These are phyloP conservation scores for Callyntrura sp. DNA, from an alignment of 2,888 invertebrate genomes.

Conservation along the genomic window DNA sequence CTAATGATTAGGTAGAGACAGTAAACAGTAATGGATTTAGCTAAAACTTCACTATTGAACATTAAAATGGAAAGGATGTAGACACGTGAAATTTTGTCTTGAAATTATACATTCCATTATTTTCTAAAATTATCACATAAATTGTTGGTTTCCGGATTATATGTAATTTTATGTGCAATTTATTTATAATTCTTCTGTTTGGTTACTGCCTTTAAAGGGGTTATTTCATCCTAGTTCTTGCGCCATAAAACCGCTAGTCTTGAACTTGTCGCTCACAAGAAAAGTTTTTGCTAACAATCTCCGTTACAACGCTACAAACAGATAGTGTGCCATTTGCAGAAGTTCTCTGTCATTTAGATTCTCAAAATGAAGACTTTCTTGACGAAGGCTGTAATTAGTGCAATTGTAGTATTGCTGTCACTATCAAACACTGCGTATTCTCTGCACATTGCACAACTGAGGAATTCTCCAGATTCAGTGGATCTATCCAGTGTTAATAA, in stretches of 20 bases:
- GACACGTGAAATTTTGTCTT: not conserved
- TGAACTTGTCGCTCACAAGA: not conserved
- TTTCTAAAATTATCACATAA: slow-evolving; percentile 37
- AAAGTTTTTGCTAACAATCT: not conserved
- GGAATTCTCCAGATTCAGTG: not conserved
- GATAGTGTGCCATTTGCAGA: not conserved
- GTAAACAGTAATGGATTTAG: not conserved
- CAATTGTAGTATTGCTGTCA: not conserved
- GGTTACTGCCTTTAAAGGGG: not conserved
- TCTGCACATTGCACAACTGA: not conserved
- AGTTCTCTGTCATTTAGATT: not conserved
- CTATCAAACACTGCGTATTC: not conserved
- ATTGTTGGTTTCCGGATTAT: not conserved
- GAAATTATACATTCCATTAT: not conserved
- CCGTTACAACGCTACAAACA: no score
- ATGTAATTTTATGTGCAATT: not conserved
- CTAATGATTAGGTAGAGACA: no score
- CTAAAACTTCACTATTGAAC: no score
- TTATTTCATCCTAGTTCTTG: not conserved
- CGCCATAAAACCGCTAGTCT: not conserved
- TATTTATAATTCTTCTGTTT: not conserved
- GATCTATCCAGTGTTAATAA: not conserved
- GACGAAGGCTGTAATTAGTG: not conserved
- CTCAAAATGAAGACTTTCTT: not conserved
- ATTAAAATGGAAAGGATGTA: no score